Conservation (phyloP, 1,140 invertebrate species). For the Drosophila prosaltans region DNA sequence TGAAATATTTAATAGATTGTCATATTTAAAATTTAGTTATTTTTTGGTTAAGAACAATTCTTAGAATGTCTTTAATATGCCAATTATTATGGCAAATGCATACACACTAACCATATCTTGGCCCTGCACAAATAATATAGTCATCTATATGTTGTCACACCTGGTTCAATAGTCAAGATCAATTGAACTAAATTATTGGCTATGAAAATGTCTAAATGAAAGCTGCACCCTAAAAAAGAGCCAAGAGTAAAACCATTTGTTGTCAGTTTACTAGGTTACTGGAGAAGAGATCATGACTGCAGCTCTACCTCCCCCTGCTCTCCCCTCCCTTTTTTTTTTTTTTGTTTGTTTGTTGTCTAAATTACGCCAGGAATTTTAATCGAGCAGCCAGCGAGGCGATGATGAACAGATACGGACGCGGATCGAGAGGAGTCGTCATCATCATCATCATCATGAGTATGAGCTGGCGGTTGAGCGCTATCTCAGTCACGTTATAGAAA, state of each 20-base stretch:
- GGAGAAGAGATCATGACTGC: not conserved
- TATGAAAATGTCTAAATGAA: not conserved
- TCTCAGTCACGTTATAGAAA: not conserved
- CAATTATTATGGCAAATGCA: too few species aligned
- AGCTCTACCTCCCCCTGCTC: too few species aligned
- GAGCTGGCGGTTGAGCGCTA: slow-evolving; percentile 6
- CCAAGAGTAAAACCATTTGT: not conserved
- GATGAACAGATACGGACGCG: slow-evolving; percentile 16
- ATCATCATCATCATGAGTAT: slow-evolving; percentile 13
- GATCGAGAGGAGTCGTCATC: slow-evolving; percentile 9
- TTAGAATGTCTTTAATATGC: too few species aligned
- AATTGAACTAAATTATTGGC: slow-evolving; percentile 1
- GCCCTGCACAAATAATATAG: too few species aligned
- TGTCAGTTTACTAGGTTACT: slow-evolving; percentile 49
- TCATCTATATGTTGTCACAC: not conserved
- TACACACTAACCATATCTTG: too few species aligned
- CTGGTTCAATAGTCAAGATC: slow-evolving; percentile 10
- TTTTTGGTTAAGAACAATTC: too few species aligned
- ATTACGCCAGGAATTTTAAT: slow-evolving; percentile 79
- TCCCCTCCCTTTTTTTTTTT: too few species aligned
- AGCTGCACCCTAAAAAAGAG: slow-evolving; percentile 6
- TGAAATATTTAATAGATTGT: too few species aligned
- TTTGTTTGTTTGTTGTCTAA: slow-evolving; percentile 51
- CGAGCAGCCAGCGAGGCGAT: slow-evolving; percentile 71
- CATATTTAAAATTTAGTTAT: too few species aligned